Percentiles rank a stretch among this genome's conserved stretches.
Evolutionary conservation across 2,888 invertebrate species (phyloP).

Genomic region (Macropis europaea): DNA sequence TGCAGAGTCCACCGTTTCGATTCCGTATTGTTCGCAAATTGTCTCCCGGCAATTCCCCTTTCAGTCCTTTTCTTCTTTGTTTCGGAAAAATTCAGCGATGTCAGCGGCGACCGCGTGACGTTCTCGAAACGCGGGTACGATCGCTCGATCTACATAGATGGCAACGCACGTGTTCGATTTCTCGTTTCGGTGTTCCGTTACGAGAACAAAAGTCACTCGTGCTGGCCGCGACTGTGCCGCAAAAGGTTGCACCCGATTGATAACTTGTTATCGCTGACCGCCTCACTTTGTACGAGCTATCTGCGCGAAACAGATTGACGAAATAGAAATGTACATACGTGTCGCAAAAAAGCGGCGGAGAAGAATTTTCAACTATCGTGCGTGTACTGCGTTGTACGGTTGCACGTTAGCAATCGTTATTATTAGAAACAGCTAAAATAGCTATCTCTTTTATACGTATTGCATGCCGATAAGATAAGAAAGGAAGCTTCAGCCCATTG

Average conservation of each 20-base stretch:
- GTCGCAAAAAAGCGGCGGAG: background rate
- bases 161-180: constrained; percentile 24
- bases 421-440: constrained; percentile 34
- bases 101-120: constrained; percentile 54
- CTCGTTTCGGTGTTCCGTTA: constrained; percentile 16
- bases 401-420: constrained; percentile 31
- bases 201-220: background rate
- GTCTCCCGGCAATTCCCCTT: constrained; percentile 14
- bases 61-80: constrained; percentile 50
- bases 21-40: constrained; percentile 45
- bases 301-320: background rate
- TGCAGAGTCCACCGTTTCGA: constrained; percentile 58
- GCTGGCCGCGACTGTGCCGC: background rate
- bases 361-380: background rate
- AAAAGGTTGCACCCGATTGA: background rate
- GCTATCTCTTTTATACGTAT: constrained; percentile 24
- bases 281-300: background rate
- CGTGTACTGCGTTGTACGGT: background rate
- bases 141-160: background rate
- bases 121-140: constrained; percentile 13
- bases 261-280: constrained; percentile 19
- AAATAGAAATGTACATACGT: background rate
- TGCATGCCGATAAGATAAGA: constrained; percentile 55
- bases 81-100: constrained; percentile 41
- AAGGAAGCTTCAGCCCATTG: constrained; percentile 14